These are phyloP conservation scores for Edolisoma coerulescens DNA, from an alignment of 2,113 vertebrate species.

Conservation along the genomic window DNA sequence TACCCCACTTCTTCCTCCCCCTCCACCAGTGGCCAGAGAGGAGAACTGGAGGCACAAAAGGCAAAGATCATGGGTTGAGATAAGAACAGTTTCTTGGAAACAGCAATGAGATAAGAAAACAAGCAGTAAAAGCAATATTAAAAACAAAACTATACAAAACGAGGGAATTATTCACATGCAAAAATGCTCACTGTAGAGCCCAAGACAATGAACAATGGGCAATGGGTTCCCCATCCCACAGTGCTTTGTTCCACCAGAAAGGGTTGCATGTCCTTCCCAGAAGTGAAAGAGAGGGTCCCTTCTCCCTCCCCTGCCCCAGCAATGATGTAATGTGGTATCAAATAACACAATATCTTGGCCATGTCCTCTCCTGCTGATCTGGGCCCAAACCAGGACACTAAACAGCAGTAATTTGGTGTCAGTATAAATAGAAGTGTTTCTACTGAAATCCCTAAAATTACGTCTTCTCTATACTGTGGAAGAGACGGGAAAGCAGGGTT, in stretches of 20 bases:
- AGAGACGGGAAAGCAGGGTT: not conserved
- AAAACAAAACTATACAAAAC: not conserved
- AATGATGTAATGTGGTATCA: not conserved
- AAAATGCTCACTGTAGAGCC: not conserved
- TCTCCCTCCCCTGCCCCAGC: not conserved
- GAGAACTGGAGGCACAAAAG: not conserved
- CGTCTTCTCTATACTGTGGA: not conserved
- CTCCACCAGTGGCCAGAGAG: not conserved
- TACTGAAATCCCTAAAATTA: not conserved
- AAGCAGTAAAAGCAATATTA: not conserved
- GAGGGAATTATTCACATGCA: no score
- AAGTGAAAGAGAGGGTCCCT: not conserved
- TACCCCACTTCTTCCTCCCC: not conserved
- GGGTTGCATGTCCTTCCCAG: rapidly evolving
- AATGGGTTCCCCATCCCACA: not conserved
- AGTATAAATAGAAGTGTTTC: not conserved
- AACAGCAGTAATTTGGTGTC: not conserved
- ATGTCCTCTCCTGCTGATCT: not conserved
- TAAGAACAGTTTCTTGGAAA: not conserved
- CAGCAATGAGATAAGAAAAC: not conserved
- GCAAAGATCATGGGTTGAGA: not conserved
- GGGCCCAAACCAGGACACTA: not conserved
- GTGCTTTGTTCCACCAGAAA: not conserved
- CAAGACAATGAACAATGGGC: not conserved
- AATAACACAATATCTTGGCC: not conserved